Evolutionary conservation across 2,888 invertebrate species (phyloP), one percentile per base, ranked within the genome.

Genomic region (Nemotelus pantherinus): DNA sequence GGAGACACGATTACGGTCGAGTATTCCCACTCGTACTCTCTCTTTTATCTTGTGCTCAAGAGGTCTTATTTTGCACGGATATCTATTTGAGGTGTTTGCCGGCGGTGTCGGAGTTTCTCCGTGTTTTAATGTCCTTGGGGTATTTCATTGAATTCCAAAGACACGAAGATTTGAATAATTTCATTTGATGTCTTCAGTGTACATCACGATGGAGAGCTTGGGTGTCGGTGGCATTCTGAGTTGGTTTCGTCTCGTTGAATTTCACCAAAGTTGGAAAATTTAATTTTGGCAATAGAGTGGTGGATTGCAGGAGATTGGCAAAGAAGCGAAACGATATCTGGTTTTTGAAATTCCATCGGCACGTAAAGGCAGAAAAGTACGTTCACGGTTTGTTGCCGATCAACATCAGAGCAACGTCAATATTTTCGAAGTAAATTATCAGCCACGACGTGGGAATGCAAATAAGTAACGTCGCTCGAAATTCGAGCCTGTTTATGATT

Each of bases 71-170:
- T 44, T 2, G 45, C n/a, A 44, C 50, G 47, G 50, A 9, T 5
- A 39, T 50, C 50, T 50, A 50, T 57, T 10, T 25, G 3, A 25
- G n/a, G 10, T 25, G 10, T 10, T n/a, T 25, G 10, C 9, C 1
- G 53, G 1, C 10, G 53, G 6, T 10, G 7, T 4, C 57, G 25
- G 5, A 41, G 63, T 45, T 65, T n/a, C 3, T 3, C 47, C 2
- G n/a, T 39, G 7, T 1, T 5, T 65, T n/a, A 25, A 65, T 10
- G 50, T 48, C 64, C 64, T 44, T 44, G 2, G 64, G 64, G 64
- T 45, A 25, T 67, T 67, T 67, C n/a, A 67, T 67, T 67, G 67
- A 67, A 50, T 67, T 67, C 48, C 47, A 48, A 48, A 47, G 67
- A 67, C 67, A 67, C 39, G 65, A 48, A 48, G 50, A 67, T 67